A percentile compares a stretch with the other conserved stretches of the same genome.
These are phyloP conservation scores for Herpailurus yagouaroundi DNA, from an alignment of 2,113 vertebrate species.

Conservation along the genomic window DNA sequence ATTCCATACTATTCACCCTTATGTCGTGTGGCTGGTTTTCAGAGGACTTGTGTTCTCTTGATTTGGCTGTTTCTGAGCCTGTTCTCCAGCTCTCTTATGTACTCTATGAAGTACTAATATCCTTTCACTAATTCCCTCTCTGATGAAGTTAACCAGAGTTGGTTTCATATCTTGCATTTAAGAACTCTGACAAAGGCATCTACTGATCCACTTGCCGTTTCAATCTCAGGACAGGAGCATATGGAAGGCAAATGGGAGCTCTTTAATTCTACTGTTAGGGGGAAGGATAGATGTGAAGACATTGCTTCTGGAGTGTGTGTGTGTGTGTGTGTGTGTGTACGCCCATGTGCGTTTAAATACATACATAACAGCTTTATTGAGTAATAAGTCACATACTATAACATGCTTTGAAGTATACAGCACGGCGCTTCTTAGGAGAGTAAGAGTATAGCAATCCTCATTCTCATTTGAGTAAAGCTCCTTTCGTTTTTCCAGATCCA, in stretches of 20 bases:
- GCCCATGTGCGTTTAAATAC: not conserved
- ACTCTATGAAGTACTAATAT: conserved; percentile 1
- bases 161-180: conserved; percentile 40
- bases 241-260: not conserved
- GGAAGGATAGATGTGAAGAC: not conserved
- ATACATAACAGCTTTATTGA: not conserved
- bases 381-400: not conserved
- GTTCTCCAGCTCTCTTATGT: not conserved
- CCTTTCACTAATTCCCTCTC: not conserved
- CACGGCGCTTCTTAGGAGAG: not conserved
- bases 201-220: not conserved
- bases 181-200: not conserved
- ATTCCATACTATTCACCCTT: not conserved
- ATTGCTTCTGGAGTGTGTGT: not conserved
- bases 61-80: not conserved
- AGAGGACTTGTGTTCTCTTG: not conserved
- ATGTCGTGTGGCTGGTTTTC: not conserved
- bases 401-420: not conserved
- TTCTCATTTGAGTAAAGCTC: not conserved
- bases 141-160: not conserved
- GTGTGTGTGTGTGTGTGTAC: not conserved
- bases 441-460: not conserved
- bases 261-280: not conserved
- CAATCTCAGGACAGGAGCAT: not conserved
- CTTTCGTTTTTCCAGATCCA: conserved; percentile 12